Evolutionary conservation across 2,797 vertebrate genomes (phyloP).

Genomic region (Syncerus caffer): DNA sequence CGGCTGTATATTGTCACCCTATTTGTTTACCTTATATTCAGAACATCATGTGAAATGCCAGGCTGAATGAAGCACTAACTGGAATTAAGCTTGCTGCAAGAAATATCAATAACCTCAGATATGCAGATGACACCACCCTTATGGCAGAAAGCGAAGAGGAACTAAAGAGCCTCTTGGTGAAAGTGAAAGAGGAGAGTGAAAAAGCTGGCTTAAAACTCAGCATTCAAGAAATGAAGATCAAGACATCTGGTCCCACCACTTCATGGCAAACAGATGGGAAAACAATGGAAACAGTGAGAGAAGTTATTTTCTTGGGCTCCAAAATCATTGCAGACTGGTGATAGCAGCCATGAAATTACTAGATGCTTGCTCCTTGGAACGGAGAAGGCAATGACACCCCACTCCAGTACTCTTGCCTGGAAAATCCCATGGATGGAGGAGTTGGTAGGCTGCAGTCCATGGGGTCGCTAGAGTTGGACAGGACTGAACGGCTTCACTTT

Average conservation of each 20-base stretch:
- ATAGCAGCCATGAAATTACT: background rate
- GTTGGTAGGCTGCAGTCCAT: no score
- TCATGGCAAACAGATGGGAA: background rate
- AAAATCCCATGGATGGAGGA: no score
- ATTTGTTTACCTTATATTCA: background rate
- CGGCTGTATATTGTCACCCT: background rate
- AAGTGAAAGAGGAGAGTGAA: background rate
- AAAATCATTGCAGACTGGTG: rapidly evolving
- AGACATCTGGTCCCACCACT: background rate
- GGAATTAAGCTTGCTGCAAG: background rate
- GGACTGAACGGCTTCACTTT: no score
- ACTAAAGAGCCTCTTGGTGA: background rate
- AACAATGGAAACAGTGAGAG: background rate
- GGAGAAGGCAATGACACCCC: no score
- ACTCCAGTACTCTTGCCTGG: no score
- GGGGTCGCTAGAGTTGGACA: no score
- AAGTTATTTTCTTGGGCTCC: background rate
- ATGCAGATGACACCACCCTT: background rate
- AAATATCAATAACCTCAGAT: background rate
- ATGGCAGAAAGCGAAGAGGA: background rate
- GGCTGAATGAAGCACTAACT: background rate
- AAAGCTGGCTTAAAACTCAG: background rate
- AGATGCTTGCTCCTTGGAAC: background rate
- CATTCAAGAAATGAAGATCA: background rate
- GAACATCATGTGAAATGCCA: background rate